These are phyloP conservation scores for Biston stratarius DNA, from an alignment of 2,888 invertebrate species.

Conservation along the genomic window DNA sequence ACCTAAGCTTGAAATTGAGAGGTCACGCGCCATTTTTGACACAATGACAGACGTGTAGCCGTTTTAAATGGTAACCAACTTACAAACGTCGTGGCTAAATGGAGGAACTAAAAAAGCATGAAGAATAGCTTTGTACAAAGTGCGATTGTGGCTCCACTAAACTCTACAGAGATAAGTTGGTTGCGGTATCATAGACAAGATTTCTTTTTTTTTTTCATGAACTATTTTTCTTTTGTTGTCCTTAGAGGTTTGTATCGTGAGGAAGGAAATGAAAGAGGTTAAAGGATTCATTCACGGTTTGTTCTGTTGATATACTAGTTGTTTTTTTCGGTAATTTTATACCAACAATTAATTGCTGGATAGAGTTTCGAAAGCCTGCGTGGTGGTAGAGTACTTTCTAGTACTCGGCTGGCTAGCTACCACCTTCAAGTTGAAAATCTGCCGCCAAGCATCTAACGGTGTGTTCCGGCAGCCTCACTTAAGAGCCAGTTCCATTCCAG, in stretches of 20 bases:
- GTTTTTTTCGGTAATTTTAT: too few relatives aligned
- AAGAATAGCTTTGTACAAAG: neutral
- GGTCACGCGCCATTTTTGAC: constrained; percentile 27
- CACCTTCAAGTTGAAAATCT: too few relatives aligned
- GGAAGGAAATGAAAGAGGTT: constrained; percentile 4
- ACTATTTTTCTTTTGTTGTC: constrained; percentile 19
- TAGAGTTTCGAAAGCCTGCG: too few relatives aligned
- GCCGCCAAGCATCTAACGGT: too few relatives aligned
- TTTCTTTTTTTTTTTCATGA: constrained; percentile 21
- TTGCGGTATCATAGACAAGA: constrained; percentile 13
- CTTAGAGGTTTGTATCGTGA: constrained; percentile 17
- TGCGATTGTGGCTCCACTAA: neutral
- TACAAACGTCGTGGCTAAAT: neutral
- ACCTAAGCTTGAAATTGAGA: constrained; percentile 19
- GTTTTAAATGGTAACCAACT: neutral
- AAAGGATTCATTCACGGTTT: constrained; percentile 7
- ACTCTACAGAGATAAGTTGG: neutral
- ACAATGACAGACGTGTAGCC: constrained; percentile 17
- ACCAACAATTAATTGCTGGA: too few relatives aligned
- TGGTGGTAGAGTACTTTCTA: too few relatives aligned
- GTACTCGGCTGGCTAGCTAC: too few relatives aligned
- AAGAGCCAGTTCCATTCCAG: too few relatives aligned
- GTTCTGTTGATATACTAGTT: neutral
- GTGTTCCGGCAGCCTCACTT: too few relatives aligned
- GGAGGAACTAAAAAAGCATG: neutral